Evolutionary conservation across 2,113 vertebrate genomes (phyloP), one percentile per base, ranked within the genome.

Genomic region (Microtus pennsylvanicus): DNA sequence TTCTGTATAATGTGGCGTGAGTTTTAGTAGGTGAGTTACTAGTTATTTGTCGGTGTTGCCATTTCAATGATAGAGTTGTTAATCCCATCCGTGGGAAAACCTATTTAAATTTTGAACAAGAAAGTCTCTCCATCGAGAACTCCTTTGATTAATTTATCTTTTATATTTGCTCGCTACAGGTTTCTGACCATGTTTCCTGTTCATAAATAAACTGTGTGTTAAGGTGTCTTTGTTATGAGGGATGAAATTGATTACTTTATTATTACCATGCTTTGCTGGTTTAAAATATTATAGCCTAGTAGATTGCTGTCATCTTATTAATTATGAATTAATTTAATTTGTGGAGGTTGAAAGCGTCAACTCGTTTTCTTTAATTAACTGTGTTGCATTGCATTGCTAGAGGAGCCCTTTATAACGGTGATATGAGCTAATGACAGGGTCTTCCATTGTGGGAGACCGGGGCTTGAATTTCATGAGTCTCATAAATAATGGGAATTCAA

Each of bases 271-370:
- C 82, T 93, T 97, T 96, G 75, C 50, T 96, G 28, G 42, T 94
- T 97, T 98, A 97, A 98, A 94, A 95, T 35, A 97, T 94, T 96
- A 94, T 74, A 77, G 91, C 87, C 88, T 88, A 91, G 94, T 97
- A 91, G 69, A 92, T 78, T 93, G 87, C 33, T 87, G 70, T 42
- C 95, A 47, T 93, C 47, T 47, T 77, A 95, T 97, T 98, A 95
- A 97, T 97, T 97, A 95, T 90, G 82, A 94, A 97, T 93, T 97
- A 97, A 96, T 96, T 94, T 95, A 96, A 95, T 90, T 95, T 96
- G 65, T 96, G 87, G 87, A 92, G 88, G 80, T 97, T 95, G 96
- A 92, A 97, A 86, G 47, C 58, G 30, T 89, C 95, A 82, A 70
- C 81, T 91, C 55, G 19, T 95, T 98, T 97, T 95, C 89, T 92